Evolutionary conservation across 2,113 vertebrate genomes (phyloP).

Genomic region (Ranitomeya imitator): DNA sequence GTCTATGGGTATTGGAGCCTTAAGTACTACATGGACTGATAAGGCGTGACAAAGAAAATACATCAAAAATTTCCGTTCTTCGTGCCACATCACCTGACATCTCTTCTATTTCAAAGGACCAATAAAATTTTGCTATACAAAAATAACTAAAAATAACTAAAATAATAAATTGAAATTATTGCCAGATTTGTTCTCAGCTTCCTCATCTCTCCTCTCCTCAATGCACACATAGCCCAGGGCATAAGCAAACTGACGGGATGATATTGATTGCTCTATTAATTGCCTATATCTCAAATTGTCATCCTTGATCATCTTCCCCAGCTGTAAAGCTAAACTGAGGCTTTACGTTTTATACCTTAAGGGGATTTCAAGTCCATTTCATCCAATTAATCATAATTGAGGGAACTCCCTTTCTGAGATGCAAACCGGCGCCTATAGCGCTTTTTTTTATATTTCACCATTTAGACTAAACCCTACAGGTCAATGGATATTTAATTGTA

Average conservation of each 20-base stretch:
- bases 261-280: slow-evolving; percentile 33
- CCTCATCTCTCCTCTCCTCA: background rate
- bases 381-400: slow-evolving; percentile 36
- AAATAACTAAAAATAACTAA: background rate
- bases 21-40: no score
- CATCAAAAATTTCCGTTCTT: no score
- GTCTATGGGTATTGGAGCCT: no score
- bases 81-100: background rate
- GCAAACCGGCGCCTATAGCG: background rate
- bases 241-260: background rate
- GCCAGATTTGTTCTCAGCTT: background rate
- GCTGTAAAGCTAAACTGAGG: background rate
- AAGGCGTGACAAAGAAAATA: no score
- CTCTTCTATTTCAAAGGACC: background rate
- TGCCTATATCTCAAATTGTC: slow-evolving; percentile 31
- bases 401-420: background rate
- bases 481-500: background rate
- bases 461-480: background rate
- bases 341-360: slow-evolving; percentile 3
- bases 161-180: background rate
- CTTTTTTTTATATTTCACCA: background rate
- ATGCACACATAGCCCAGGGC: background rate
- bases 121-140: background rate
- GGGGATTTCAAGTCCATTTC: slow-evolving; percentile 10
- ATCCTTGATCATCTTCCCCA: slow-evolving; percentile 12